These are phyloP conservation scores for Gryon sp. DNA, from an alignment of 1,140 invertebrate species.

Conservation along the genomic window DNA sequence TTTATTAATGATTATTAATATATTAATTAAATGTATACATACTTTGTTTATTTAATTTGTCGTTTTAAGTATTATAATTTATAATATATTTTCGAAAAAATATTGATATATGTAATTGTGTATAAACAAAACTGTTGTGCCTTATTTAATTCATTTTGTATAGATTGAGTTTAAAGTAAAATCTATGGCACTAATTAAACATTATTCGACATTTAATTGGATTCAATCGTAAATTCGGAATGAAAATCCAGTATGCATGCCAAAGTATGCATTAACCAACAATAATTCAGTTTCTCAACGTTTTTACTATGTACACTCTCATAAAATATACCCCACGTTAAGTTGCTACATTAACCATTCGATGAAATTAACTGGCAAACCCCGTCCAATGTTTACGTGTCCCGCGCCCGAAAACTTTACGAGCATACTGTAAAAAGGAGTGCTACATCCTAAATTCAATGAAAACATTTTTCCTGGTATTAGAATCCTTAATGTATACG, in stretches of 20 bases:
- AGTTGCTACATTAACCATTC: slow-evolving; percentile 25
- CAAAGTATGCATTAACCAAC: not conserved
- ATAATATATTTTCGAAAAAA: too few relatives aligned
- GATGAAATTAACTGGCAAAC: slow-evolving; percentile 25
- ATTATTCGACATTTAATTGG: not conserved
- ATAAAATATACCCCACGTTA: slow-evolving; percentile 14
- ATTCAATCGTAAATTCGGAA: not conserved
- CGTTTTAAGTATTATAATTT: too few relatives aligned
- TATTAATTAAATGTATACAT: too few relatives aligned
- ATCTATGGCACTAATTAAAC: slow-evolving; percentile 1
- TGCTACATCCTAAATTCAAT: slow-evolving; percentile 29
- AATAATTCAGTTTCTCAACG: slow-evolving; percentile 2
- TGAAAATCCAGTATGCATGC: not conserved
- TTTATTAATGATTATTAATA: too few relatives aligned
- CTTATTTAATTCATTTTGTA: too few relatives aligned
- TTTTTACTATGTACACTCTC: slow-evolving; percentile 6
- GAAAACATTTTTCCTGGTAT: slow-evolving; percentile 48
- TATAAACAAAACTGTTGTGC: too few relatives aligned
- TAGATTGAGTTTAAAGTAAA: too few relatives aligned
- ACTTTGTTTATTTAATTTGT: too few relatives aligned
- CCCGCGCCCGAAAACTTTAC: slow-evolving; percentile 23
- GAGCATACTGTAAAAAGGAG: slow-evolving; percentile 25
- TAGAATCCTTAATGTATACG: slow-evolving; percentile 47
- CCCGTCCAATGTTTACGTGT: slow-evolving; percentile 28
- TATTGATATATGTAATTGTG: too few relatives aligned